Conservation (phyloP, 2,113 vertebrate species). For the Ursus arctos region DNA sequence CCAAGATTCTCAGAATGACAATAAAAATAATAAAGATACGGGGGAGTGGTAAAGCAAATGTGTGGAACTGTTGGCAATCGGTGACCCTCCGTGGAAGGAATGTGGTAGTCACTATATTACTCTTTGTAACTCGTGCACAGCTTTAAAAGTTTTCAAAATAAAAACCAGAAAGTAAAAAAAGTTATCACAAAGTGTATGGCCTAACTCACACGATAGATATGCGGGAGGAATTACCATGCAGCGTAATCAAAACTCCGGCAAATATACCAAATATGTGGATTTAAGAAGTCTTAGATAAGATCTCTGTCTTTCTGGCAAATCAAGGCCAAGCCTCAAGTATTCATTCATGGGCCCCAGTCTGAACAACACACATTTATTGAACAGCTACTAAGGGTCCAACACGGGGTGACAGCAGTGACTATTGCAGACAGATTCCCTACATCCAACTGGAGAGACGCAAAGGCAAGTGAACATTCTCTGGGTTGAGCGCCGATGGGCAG, state of each 20-base stretch:
- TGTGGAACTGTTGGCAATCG: not conserved
- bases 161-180: not conserved
- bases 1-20: constrained; percentile 27
- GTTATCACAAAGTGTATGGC: not conserved
- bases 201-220: not conserved
- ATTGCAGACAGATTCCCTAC: not conserved
- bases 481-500: not conserved
- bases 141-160: not conserved
- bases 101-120: not conserved
- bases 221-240: not conserved
- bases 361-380: not conserved
- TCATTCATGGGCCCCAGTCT: not conserved
- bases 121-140: not conserved
- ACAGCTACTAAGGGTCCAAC: not conserved
- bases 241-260: not conserved
- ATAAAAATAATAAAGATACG: not conserved
- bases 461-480: not conserved
- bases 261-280: not conserved
- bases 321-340: not conserved
- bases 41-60: not conserved
- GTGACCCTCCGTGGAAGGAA: not conserved
- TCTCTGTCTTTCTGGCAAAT: not conserved
- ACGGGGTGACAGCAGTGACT: not conserved
- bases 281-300: not conserved
- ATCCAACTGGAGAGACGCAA: not conserved